A percentile compares a stretch with the other conserved stretches of the same genome.
Conservation (phyloP, 2,797 vertebrate genomes). For the Gambusia yucatana region DNA sequence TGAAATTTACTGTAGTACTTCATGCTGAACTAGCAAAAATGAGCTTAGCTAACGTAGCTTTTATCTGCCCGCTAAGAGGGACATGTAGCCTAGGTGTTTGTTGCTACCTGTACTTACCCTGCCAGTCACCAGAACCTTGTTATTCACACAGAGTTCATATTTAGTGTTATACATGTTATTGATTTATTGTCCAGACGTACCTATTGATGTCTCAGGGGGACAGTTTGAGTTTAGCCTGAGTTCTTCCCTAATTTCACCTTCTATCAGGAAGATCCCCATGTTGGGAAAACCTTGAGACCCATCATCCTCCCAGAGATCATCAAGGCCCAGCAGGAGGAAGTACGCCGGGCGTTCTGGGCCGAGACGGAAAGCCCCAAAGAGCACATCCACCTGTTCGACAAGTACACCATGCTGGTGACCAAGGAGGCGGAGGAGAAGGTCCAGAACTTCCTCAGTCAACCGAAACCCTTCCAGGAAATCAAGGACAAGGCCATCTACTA, state of each 20-base stretch:
- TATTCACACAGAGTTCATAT: too few species aligned
- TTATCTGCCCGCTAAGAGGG: too few species aligned
- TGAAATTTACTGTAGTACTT: too few species aligned
- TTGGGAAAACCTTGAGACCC: conserved; percentile 79
- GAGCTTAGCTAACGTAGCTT: too few species aligned
- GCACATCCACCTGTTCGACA: conserved; percentile 85
- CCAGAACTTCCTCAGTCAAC: conserved; percentile 82
- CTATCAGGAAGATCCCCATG: conserved; percentile 68
- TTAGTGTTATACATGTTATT: too few species aligned
- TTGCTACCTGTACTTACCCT: too few species aligned
- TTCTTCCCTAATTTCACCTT: background rate
- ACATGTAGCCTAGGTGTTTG: too few species aligned
- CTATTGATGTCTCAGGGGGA: background rate
- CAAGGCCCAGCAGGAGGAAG: conserved; percentile 76
- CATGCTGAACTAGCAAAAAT: too few species aligned
- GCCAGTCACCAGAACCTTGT: too few species aligned
- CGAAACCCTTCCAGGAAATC: conserved; percentile 84
- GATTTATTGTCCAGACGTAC: background rate
- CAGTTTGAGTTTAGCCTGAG: background rate
- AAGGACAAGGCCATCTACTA: conserved; percentile 84
- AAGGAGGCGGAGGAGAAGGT: conserved; percentile 84
- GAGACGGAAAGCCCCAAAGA: conserved; percentile 81
- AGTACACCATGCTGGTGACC: conserved; percentile 83
- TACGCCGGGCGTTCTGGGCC: conserved; percentile 74
- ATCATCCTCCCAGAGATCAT: conserved; percentile 85